phyloP scores from a whole-genome alignment of 2,888 invertebrate species.

The Anarsia innoxiella region DNA sequence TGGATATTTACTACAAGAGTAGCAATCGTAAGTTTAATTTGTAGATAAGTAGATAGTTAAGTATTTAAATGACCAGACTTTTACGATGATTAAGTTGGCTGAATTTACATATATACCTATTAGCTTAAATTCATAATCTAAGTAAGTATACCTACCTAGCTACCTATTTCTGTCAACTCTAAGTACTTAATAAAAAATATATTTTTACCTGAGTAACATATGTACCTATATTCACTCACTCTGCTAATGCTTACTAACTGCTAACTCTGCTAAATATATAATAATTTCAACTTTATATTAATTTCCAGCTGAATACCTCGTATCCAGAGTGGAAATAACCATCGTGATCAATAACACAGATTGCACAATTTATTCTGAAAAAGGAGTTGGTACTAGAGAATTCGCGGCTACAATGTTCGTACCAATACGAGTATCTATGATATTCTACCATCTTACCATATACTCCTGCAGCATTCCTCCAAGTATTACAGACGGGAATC shows the following conservation, averaged over 20 bases:
- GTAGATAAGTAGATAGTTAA: neutral
- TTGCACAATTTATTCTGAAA: constrained; percentile 37
- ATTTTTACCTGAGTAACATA: neutral
- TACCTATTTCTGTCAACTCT: neutral
- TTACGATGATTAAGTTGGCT: neutral
- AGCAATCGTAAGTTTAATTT: constrained; percentile 33
- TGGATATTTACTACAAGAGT: constrained; percentile 52
- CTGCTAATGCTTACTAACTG: neutral
- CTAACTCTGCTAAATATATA: neutral
- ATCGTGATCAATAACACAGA: constrained; percentile 51
- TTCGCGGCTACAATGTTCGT: constrained; percentile 45
- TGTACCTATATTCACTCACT: neutral
- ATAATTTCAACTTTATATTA: neutral
- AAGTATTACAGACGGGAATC: neutral
- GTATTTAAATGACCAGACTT: neutral
- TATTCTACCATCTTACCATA: constrained; percentile 41
- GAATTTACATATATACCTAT: neutral
- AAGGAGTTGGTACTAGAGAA: constrained; percentile 37
- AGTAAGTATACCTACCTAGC: neutral
- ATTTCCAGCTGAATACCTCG: constrained; percentile 14
- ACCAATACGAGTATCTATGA: constrained; percentile 34
- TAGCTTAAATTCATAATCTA: neutral
- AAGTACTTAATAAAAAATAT: neutral
- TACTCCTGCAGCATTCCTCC: constrained; percentile 32
- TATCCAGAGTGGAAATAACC: constrained; percentile 47